A percentile compares a stretch with the other conserved stretches of the same genome.
These are phyloP conservation scores for Pimpla rufipes DNA, from an alignment of 2,888 invertebrate species.

Conservation along the genomic window DNA sequence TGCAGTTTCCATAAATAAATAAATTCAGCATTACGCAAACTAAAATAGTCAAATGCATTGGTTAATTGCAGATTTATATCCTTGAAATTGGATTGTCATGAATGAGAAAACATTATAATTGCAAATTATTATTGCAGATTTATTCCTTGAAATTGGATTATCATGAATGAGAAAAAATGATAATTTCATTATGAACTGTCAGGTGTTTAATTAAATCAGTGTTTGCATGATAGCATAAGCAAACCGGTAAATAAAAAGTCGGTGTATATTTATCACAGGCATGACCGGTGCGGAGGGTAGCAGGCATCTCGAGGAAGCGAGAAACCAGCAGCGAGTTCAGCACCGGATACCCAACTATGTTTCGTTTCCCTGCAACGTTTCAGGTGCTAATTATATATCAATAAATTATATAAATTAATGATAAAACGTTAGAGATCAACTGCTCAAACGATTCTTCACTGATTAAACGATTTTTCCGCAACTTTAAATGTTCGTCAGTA, in stretches of 20 bases:
- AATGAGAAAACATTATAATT: no score
- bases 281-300: slow-evolving; percentile 67
- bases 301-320: slow-evolving; percentile 63
- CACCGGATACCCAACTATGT: slow-evolving; percentile 63
- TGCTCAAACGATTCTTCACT: not conserved
- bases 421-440: not conserved
- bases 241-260: not conserved
- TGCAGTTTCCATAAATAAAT: no score
- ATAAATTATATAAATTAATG: not conserved
- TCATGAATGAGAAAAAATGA: no score
- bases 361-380: slow-evolving; percentile 80
- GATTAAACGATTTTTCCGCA: not conserved
- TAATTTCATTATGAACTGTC: no score
- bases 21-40: no score
- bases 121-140: no score
- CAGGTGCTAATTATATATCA: slow-evolving; percentile 70
- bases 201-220: no score
- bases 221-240: no score
- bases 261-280: slow-evolving; percentile 67
- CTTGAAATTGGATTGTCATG: no score
- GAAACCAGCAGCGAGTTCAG: slow-evolving; percentile 70
- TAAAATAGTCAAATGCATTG: no score
- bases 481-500: not conserved
- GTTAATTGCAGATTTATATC: no score
- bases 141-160: no score